Conservation (phyloP, 2,888 invertebrate genomes). For the Eupelmus urozonus region DNA sequence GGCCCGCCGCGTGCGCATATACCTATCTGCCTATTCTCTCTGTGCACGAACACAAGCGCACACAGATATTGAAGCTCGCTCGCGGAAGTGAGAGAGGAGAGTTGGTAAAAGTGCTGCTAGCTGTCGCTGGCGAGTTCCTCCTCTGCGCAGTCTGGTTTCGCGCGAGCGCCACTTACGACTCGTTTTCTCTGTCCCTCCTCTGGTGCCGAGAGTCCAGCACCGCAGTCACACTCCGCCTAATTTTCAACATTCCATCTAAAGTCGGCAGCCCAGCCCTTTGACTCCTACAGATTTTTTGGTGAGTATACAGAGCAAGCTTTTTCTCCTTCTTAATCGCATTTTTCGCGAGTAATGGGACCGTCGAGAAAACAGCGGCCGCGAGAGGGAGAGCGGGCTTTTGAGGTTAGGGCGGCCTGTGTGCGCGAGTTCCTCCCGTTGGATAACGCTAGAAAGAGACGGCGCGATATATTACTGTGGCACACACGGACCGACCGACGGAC, state of each 20-base stretch:
- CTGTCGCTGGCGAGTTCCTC: constrained; percentile 58
- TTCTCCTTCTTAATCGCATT: background rate
- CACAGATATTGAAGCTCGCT: constrained; percentile 33
- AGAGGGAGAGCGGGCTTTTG: too few species aligned
- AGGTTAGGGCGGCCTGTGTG: constrained; percentile 23
- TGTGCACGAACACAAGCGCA: background rate
- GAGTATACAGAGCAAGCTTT: too few species aligned
- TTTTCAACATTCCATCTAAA: constrained; percentile 84
- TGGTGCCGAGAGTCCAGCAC: constrained; percentile 50
- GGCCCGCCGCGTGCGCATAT: constrained; percentile 63
- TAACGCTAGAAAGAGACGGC: constrained; percentile 31
- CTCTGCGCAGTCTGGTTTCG: constrained; percentile 1
- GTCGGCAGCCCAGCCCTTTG: constrained; percentile 81
- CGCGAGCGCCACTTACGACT: background rate
- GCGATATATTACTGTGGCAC: background rate
- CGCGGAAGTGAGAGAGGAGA: constrained; percentile 62
- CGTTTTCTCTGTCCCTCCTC: constrained; percentile 51
- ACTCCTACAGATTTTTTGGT: too few species aligned
- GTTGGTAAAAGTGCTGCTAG: background rate
- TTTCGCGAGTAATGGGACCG: too few species aligned
- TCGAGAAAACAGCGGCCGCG: background rate
- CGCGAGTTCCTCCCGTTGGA: constrained; percentile 37
- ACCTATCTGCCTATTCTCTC: background rate
- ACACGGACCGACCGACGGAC: background rate
- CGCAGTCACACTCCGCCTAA: constrained; percentile 79